Evolutionary conservation across 2,888 invertebrate genomes (phyloP).

Genomic region (Hyposoter dolosus): DNA sequence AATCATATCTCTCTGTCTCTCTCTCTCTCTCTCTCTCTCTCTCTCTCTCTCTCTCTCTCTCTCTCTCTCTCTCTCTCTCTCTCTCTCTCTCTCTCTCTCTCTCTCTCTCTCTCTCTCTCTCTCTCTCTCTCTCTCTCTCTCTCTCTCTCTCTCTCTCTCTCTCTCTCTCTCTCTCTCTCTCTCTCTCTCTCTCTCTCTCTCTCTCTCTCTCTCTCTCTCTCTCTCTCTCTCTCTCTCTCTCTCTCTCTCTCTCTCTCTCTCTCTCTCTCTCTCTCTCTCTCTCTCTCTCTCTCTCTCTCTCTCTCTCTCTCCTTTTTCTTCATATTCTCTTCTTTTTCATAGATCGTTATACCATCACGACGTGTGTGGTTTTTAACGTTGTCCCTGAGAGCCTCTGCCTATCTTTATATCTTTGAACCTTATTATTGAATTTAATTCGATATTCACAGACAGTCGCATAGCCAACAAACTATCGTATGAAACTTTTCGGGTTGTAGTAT

Average conservation of each 20-base stretch:
- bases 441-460: not conserved
- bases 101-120: not conserved
- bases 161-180: constrained; percentile 20
- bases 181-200: constrained; percentile 23
- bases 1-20: constrained; percentile 39
- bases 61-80: not conserved
- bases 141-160: constrained; percentile 26
- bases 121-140: not conserved
- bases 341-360: not conserved
- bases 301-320: not conserved
- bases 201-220: constrained; percentile 14
- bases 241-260: constrained; percentile 23
- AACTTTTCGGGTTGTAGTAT: too few relatives aligned
- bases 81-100: not conserved
- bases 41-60: not conserved
- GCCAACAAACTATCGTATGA: too few relatives aligned
- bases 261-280: constrained; percentile 16
- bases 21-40: not conserved
- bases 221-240: constrained; percentile 26
- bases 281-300: constrained; percentile 16
- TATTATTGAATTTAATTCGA: constrained; percentile 20
- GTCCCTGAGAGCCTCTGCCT: not conserved
- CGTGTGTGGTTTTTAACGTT: not conserved
- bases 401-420: not conserved
- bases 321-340: not conserved